Percentiles rank a stretch among this genome's conserved stretches.
phyloP scores from a whole-genome alignment of 1,140 invertebrate genomes.

The Brachionus calyciflorus region DNA sequence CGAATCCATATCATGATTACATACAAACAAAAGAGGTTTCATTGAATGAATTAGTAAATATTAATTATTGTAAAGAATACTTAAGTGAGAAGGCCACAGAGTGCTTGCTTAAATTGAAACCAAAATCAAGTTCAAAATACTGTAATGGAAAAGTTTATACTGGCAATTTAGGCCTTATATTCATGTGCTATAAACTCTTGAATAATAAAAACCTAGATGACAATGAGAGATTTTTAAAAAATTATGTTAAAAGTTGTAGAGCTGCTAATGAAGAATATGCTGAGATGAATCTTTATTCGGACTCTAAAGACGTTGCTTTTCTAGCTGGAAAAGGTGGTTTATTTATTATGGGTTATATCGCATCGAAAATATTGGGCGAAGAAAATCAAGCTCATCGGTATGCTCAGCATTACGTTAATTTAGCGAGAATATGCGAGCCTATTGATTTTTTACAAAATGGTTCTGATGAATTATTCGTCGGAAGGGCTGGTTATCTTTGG shows the following conservation, averaged over 20 bases:
- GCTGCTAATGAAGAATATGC: conserved; percentile 37
- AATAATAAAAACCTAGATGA: neutral
- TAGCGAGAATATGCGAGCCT: conserved; percentile 2
- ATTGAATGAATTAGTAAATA: neutral
- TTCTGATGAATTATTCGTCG: conserved; percentile 80
- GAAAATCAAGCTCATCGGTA: conserved; percentile 27
- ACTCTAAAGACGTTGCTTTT: conserved; percentile 30
- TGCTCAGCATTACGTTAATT: conserved; percentile 25
- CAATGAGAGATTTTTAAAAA: neutral
- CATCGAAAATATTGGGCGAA: neutral
- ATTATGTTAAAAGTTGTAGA: conserved; percentile 30
- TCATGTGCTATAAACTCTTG: conserved; percentile 37
- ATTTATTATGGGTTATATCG: conserved; percentile 12
- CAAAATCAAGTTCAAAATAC: conserved; percentile 9
- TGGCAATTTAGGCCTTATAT: conserved; percentile 40
- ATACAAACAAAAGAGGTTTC: neutral
- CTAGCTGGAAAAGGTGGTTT: conserved; percentile 29
- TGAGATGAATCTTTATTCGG: neutral
- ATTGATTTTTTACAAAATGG: conserved; percentile 34
- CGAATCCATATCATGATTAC: neutral
- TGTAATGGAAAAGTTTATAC: conserved; percentile 24
- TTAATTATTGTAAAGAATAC: neutral
- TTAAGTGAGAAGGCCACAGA: neutral
- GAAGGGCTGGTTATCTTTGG: conserved; percentile 73
- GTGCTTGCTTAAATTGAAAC: conserved; percentile 23